phyloP scores from a whole-genome alignment of 2,113 vertebrate species.

The Prinia subflava region DNA sequence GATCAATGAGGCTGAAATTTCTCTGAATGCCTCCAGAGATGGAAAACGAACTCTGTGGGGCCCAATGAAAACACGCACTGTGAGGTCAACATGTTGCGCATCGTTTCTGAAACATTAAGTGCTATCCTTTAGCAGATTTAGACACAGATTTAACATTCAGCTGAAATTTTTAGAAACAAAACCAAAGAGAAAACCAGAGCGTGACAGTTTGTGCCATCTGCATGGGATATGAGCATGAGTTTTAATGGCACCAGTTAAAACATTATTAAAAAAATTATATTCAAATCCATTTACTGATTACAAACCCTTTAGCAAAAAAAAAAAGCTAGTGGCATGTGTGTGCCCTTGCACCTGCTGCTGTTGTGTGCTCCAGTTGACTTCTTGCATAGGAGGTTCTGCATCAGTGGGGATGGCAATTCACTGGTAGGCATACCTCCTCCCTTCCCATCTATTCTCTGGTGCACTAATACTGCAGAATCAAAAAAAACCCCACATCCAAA shows the following conservation, averaged over 20 bases:
- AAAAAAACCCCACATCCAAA: not conserved
- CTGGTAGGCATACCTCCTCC: not conserved
- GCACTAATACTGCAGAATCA: not conserved
- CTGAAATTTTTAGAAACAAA: constrained; percentile 23
- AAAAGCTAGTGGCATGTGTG: not conserved
- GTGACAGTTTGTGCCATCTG: constrained; percentile 64
- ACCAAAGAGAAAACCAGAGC: constrained; percentile 3
- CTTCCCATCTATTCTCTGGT: not conserved
- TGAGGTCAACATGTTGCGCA: accelerated
- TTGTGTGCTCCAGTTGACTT: not conserved
- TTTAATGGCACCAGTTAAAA: constrained; percentile 41
- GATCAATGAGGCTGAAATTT: not conserved
- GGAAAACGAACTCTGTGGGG: not conserved
- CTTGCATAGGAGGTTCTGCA: constrained; percentile 17
- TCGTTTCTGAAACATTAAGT: not conserved
- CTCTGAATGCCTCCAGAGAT: not conserved
- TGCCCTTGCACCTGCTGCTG: constrained; percentile 60
- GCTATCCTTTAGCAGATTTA: not conserved
- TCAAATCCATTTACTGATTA: constrained; percentile 46
- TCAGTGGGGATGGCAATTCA: not conserved
- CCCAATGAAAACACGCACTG: not conserved
- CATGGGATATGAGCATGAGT: constrained; percentile 1
- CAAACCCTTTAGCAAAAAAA: constrained; percentile 28
- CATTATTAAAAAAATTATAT: constrained; percentile 14
- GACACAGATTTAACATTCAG: not conserved